Conservation (phyloP, 2,113 vertebrate species). For the Salvelinus sp. region DNA sequence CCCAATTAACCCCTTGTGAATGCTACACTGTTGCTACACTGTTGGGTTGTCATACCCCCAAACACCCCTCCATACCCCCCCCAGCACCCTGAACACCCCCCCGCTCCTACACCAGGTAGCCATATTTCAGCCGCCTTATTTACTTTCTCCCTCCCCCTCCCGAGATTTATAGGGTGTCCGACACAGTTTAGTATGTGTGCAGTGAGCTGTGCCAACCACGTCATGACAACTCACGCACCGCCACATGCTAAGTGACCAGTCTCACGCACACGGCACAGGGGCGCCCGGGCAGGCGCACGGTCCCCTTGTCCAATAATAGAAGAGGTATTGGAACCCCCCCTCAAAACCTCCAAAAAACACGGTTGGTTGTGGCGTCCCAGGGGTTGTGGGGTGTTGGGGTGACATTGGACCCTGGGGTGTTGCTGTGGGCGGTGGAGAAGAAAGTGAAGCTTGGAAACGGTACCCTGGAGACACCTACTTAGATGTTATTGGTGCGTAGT, state of each 20-base stretch:
- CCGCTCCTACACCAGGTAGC: constrained; percentile 23
- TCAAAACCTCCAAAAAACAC: not conserved
- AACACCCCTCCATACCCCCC: constrained; percentile 19
- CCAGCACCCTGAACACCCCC: constrained; percentile 42
- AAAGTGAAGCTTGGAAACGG: not conserved
- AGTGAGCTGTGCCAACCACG: constrained; percentile 68
- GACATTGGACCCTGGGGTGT: constrained; percentile 3
- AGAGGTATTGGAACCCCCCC: not conserved
- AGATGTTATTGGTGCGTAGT: not conserved
- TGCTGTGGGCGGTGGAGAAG: not conserved
- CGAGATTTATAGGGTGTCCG: constrained; percentile 74
- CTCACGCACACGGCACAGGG: not conserved
- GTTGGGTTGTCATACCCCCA: not conserved
- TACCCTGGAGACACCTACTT: not conserved
- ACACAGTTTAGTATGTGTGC: constrained; percentile 73
- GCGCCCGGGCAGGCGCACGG: constrained; percentile 14
- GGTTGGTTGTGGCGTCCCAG: not conserved
- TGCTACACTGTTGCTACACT: constrained; percentile 4
- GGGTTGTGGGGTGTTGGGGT: not conserved
- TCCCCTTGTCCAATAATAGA: constrained; percentile 29
- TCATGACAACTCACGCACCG: constrained; percentile 72
- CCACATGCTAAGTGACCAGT: constrained; percentile 41
- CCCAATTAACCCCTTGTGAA: constrained; percentile 54
- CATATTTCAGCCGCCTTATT: constrained; percentile 60
- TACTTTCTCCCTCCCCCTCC: constrained; percentile 43